Conservation (phyloP, 35 echinoderm and acorn worm genomes). For the Hemicentrotus pulcherrimus region DNA sequence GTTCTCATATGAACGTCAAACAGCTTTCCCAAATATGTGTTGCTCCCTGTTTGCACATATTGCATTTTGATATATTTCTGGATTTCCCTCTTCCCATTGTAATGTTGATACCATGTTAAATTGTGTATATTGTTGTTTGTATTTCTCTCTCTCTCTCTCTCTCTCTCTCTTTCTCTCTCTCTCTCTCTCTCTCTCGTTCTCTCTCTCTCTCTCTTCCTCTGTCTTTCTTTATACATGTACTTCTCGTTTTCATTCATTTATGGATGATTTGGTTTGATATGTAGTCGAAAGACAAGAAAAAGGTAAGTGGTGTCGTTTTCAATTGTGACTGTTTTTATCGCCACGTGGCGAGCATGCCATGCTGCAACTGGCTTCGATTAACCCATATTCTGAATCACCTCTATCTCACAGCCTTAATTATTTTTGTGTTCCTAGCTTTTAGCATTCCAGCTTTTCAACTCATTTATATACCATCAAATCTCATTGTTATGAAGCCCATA, state of each 20-base stretch:
- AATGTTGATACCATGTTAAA: constrained; percentile 22
- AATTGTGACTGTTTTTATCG: not conserved
- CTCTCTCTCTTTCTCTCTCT: not conserved
- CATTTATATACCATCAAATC: not conserved
- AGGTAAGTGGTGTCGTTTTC: constrained; percentile 15
- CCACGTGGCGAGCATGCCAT: not conserved
- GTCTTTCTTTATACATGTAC: not conserved
- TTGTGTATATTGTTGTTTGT: not conserved
- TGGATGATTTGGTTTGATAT: constrained; percentile 23
- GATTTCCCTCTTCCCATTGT: not conserved
- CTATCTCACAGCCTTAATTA: not conserved
- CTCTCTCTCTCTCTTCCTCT: not conserved
- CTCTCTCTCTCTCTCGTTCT: not conserved
- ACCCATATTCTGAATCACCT: not conserved
- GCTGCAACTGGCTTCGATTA: not conserved
- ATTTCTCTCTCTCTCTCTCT: not conserved
- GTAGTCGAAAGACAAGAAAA: constrained; percentile 50
- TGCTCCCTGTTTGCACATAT: not conserved
- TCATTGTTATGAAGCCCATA: not conserved
- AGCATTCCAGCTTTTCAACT: not conserved
- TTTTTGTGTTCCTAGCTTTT: not conserved
- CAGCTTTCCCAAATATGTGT: not conserved
- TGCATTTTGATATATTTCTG: not conserved
- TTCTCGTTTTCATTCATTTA: not conserved
- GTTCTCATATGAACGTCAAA: not conserved